Evolutionary conservation across 1,140 invertebrate species (phyloP), one percentile per base, ranked within the genome.

Genomic region (Pentalonia nigronervosa): DNA sequence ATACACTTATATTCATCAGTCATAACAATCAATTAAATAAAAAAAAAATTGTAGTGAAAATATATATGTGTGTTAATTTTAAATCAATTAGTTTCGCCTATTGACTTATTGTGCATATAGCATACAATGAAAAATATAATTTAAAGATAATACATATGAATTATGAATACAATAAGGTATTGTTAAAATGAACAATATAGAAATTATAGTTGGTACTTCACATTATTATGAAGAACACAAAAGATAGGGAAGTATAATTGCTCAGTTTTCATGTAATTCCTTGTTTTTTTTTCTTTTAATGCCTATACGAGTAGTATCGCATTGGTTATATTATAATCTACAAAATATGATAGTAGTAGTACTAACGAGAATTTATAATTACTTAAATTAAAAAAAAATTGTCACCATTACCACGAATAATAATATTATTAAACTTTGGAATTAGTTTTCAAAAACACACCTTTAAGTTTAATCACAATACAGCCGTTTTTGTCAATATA

Each of bases 141-240:
- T 76, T 76, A 76, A 76, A 76, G 60, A 76, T 76, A 76, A 76
- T 76, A 76, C n/a, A 20, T 76, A 76, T 76, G 60, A 76, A 76
- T 76, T 76, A 76, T 34, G 60, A 76, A 76, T 34, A 76, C 60
- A 76, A 76, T 76, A 76, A 76, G 30, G 60, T 76, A 76, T 76
- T 76, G 60, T 76, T 76, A 30, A 76, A 76, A n/a, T n/a, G 21
- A 76, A 76, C 60, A 76, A 76, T 76, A 76, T 76, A 76, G 60
- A 76, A 76, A 76, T 76, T 76, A 76, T 30, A 76, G 60, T 76
- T 34, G 30, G 14, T 76, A 14, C 30, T 34, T 76, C n/a, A 17
- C 60, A n/a, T 76, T 76, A 76, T 76, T 67, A 76, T n/a, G 7
- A 76, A 76, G 14, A 76, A 76, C 14, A 76, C 14, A 76, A 76